phyloP scores from a whole-genome alignment of 2,113 vertebrate species.

The Melanerpes formicivorus region DNA sequence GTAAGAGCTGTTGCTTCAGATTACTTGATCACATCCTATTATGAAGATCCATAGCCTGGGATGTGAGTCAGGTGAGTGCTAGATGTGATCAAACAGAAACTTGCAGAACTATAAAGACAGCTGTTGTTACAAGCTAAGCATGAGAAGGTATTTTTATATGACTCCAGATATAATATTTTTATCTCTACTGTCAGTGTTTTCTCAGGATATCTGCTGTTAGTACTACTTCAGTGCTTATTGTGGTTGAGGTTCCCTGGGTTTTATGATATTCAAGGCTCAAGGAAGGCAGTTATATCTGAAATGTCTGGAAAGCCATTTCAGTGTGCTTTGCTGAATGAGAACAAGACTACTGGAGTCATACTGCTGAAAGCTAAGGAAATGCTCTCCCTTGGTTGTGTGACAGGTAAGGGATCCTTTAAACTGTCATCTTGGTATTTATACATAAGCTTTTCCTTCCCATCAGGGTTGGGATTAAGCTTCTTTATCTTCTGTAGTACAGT shows the following conservation, averaged over 20 bases:
- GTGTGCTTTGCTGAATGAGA: neutral
- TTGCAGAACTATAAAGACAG: neutral
- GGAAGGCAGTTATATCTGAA: neutral
- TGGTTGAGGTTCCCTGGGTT: neutral
- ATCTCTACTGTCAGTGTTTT: neutral
- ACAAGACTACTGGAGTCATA: neutral
- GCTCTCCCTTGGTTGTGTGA: neutral
- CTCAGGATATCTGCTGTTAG: neutral
- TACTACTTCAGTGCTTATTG: neutral
- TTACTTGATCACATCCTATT: accelerated
- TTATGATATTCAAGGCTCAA: neutral
- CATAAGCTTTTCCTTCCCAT: neutral
- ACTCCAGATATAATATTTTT: neutral
- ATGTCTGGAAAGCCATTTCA: neutral
- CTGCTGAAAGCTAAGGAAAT: neutral
- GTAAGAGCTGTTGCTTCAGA: neutral
- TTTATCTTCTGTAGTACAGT: neutral
- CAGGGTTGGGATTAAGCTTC: neutral
- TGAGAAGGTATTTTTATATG: neutral
- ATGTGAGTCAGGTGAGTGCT: accelerated
- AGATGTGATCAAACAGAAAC: neutral
- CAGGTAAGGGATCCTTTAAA: neutral
- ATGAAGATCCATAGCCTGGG: neutral
- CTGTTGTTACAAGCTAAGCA: neutral
- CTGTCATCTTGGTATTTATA: neutral